Evolutionary conservation across 2,113 vertebrate species (phyloP).

Genomic region (Phainopepla nitens): DNA sequence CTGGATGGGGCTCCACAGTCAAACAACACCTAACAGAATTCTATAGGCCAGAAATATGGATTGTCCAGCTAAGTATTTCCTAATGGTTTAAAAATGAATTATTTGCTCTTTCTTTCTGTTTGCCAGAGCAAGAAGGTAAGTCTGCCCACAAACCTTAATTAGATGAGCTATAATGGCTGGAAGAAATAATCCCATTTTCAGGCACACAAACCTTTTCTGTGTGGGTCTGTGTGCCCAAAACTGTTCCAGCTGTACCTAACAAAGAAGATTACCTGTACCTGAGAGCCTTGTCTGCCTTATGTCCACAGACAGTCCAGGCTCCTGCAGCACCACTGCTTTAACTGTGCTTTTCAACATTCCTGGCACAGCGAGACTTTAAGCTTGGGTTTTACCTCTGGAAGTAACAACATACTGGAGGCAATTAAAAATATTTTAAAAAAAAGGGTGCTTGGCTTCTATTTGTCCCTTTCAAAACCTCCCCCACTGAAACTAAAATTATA

Average conservation of each 20-base stretch:
- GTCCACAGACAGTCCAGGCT: neutral
- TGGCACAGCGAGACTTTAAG: neutral
- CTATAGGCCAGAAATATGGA: neutral
- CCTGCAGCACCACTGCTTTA: neutral
- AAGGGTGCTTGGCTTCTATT: neutral
- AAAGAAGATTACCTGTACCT: constrained; percentile 33
- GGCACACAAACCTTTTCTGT: neutral
- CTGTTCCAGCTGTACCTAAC: constrained; percentile 24
- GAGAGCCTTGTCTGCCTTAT: neutral
- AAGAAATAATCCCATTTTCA: constrained; percentile 35
- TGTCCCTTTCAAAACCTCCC: neutral
- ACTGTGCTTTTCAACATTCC: neutral
- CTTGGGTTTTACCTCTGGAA: constrained; percentile 15
- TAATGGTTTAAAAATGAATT: neutral
- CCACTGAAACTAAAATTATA: neutral
- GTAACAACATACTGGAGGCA: neutral
- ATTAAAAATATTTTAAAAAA: neutral
- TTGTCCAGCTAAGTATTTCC: neutral
- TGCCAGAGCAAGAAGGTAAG: constrained; percentile 1
- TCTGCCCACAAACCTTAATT: neutral
- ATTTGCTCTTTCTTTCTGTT: neutral
- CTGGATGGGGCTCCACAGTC: accelerated
- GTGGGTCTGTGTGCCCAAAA: neutral
- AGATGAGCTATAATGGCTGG: neutral
- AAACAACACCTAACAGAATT: neutral